A percentile compares a stretch with the other conserved stretches of the same genome.
These are phyloP conservation scores for Otolemur garnettii DNA, from an alignment of 2,113 vertebrate genomes.

Conservation along the genomic window DNA sequence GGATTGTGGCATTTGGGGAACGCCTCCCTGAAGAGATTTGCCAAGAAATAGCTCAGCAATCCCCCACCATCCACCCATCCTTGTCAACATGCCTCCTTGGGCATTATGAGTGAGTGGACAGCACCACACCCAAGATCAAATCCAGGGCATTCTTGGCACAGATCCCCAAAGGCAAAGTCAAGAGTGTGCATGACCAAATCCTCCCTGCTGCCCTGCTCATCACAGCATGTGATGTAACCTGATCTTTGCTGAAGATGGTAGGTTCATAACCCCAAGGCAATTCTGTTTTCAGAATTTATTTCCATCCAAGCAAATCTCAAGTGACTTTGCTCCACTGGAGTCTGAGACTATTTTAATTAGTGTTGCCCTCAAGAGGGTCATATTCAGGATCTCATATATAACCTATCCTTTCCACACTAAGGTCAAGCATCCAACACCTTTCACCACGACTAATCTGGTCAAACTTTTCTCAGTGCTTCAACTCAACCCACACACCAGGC, in stretches of 20 bases:
- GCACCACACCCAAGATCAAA: slow-evolving; percentile 87
- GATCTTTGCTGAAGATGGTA: slow-evolving; percentile 75
- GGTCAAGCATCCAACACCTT: not conserved
- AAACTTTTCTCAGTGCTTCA: not conserved
- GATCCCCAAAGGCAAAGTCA: slow-evolving; percentile 84
- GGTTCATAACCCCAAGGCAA: not conserved
- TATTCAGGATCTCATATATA: not conserved
- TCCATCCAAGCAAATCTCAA: slow-evolving; percentile 51
- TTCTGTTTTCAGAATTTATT: slow-evolving; percentile 55
- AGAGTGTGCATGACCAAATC: slow-evolving; percentile 79
- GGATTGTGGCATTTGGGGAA: slow-evolving; percentile 84
- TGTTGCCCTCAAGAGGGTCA: not conserved
- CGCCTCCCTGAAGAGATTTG: slow-evolving; percentile 78
- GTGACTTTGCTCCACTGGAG: not conserved
- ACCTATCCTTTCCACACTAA: not conserved
- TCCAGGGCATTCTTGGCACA: slow-evolving; percentile 87
- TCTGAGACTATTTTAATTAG: not conserved
- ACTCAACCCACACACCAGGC: not conserved
- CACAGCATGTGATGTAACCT: slow-evolving; percentile 76
- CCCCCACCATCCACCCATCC: slow-evolving; percentile 80
- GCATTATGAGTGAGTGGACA: slow-evolving; percentile 83
- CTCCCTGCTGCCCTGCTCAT: slow-evolving; percentile 75
- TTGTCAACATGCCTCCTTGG: slow-evolving; percentile 84
- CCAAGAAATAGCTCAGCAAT: slow-evolving; percentile 85
- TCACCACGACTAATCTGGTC: not conserved